A percentile compares a stretch with the other conserved stretches of the same genome.
Evolutionary conservation across 30 jellyfish, hydroid and myxozoan genomes (phyloP).

Genomic region (Cassiopea andromeda): DNA sequence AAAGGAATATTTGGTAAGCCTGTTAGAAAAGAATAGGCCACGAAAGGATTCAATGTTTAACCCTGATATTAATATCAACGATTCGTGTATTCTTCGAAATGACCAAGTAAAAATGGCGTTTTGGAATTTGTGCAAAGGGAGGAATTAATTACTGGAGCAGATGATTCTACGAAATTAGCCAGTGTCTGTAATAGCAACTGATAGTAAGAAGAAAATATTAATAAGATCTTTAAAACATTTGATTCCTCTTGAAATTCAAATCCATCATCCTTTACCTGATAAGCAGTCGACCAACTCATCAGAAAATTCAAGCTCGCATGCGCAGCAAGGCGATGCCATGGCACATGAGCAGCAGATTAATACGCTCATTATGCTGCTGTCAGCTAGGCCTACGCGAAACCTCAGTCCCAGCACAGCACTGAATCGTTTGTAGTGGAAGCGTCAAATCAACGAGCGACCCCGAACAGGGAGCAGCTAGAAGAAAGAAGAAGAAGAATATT

Average conservation of each 20-base stretch:
- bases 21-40: constrained; percentile 20
- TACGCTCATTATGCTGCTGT: neutral
- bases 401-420: no score
- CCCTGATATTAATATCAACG: constrained; percentile 12
- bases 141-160: constrained; percentile 22
- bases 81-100: constrained; percentile 23
- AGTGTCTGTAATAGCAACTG: constrained; percentile 17
- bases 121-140: constrained; percentile 33
- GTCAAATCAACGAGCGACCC: no score
- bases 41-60: constrained; percentile 3
- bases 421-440: no score
- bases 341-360: neutral
- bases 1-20: no score
- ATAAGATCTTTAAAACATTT: constrained; percentile 24
- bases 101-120: constrained; percentile 27
- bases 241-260: constrained; percentile 9
- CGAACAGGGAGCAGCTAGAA: no score
- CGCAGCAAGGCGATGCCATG: neutral
- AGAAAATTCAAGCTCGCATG: neutral
- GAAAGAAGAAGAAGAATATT: no score
- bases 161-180: constrained; percentile 32
- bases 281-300: constrained; percentile 19
- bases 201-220: constrained; percentile 7
- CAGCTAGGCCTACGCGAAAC: no score
- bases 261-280: neutral